Conservation (phyloP, 2,888 invertebrate species). For the Mesochorus sp. region DNA sequence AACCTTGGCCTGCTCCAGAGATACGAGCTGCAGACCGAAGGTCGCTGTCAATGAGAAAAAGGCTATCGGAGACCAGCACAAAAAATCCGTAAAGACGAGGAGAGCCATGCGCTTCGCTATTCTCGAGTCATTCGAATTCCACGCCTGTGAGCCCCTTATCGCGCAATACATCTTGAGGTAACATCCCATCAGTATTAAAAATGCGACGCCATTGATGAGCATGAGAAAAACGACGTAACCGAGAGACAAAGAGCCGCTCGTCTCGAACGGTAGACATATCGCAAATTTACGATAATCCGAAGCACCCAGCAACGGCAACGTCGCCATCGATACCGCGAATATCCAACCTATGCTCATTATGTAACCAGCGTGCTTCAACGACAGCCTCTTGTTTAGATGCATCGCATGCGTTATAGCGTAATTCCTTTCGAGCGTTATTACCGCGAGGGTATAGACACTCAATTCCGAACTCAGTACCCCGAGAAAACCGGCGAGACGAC, state of each 20-base stretch:
- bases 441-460: constrained; percentile 97
- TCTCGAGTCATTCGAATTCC: constrained; percentile 98
- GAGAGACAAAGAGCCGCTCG: constrained; percentile 89
- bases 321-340: constrained; percentile 93
- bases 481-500: constrained; percentile 96
- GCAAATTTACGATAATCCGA: constrained; percentile 98
- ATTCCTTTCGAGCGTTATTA: constrained; percentile 97
- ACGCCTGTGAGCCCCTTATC: constrained; percentile 97
- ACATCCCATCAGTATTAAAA: constrained; percentile 96
- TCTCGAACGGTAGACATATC: constrained; percentile 97
- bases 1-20: constrained; percentile 97
- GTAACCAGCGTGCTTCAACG: constrained; percentile 93
- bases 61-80: constrained; percentile 99
- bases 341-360: constrained; percentile 97
- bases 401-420: constrained; percentile 99
- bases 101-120: constrained; percentile 98
- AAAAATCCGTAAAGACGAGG: constrained; percentile 97
- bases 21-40: constrained; percentile 94
- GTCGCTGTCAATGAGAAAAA: constrained; percentile 97
- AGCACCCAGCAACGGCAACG: constrained; percentile 94
- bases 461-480: constrained; percentile 97
- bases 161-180: constrained; percentile 99
- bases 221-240: constrained; percentile 96
- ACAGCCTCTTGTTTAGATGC: constrained; percentile 97
- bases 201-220: constrained; percentile 96